Evolutionary conservation across 2,888 invertebrate species (phyloP), one percentile per base, ranked within the genome.

Genomic region (Dugesia japonica): DNA sequence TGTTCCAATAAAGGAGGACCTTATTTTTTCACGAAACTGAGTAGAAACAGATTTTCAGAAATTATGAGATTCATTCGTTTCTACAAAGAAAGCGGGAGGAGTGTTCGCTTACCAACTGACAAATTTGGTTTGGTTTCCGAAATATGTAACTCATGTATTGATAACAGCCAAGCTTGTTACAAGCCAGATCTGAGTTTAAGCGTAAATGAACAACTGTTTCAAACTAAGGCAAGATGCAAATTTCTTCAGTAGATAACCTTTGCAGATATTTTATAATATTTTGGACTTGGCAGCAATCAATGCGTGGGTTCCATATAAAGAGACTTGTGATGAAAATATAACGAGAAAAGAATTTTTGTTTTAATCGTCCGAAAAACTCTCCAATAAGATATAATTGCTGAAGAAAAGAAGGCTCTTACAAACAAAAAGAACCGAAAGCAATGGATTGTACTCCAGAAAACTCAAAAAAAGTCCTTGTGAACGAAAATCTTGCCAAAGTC

Each of bases 31-130:
- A 23, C 7, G 23, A 56, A n/a, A 20, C 23, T n/a, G n/a, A 13
- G 56, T 56, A n/a, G 23, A 56, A 56, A 56, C 56, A 56, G 56
- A 56, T 56, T 56, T 56, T n/a, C 56, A 56, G 56, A 56, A 56
- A 56, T 56, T 56, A 56, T 56, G 56, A 56, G 56, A 56, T 56
- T 56, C 56, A 56, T 56, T 56, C 56, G n/a, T 56, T 56, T 56
- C 56, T 4, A n/a, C 56, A 56, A 56, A 56, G 17, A 13, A 56
- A 56, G 56, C 56, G 9, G 7, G 9, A 56, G 56, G n/a, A 56
- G 56, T 56, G 7, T 56, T 56, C n/a, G 56, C n/a, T 56, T 56
- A 56, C n/a, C 4, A n/a, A 56, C 56, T 56, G n/a, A 56, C 23
- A 56, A 38, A 56, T 56, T n/a, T 4, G 56, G 4, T 9, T n/a